Conservation (phyloP, 2,888 invertebrate species). For the Ophion obscuratus region DNA sequence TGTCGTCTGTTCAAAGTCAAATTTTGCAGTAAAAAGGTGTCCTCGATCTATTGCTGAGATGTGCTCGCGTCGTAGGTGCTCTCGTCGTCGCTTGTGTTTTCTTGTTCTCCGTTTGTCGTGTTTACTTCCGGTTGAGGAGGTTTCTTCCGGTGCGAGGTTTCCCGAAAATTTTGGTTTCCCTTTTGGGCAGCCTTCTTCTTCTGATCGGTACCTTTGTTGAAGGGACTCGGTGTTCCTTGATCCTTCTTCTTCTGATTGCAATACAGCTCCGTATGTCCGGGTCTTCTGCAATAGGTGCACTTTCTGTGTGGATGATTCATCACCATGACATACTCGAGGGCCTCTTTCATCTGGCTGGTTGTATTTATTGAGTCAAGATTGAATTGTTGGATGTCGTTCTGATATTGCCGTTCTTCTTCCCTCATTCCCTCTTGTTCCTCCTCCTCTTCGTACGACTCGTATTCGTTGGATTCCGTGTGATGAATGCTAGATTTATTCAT, state of each 20-base stretch:
- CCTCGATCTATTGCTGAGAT: constrained; percentile 46
- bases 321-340: constrained; percentile 42
- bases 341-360: constrained; percentile 27
- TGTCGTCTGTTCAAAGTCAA: constrained; percentile 33
- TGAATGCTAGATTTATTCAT: constrained; percentile 40
- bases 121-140: constrained; percentile 49
- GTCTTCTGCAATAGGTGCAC: constrained; percentile 39
- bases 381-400: constrained; percentile 41
- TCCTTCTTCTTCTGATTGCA: constrained; percentile 51
- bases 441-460: constrained; percentile 26
- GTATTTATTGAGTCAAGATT: constrained; percentile 39
- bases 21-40: constrained; percentile 42
- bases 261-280: constrained; percentile 45
- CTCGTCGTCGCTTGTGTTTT: constrained; percentile 46
- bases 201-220: constrained; percentile 33
- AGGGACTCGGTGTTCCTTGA: constrained; percentile 44
- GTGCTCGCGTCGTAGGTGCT: constrained; percentile 37
- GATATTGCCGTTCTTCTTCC: constrained; percentile 39
- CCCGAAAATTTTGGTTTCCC: constrained; percentile 11
- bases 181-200: not conserved
- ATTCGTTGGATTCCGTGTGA: not conserved
- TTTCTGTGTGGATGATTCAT: constrained; percentile 47
- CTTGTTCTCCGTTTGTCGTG: constrained; percentile 15
- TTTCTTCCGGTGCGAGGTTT: constrained; percentile 39
- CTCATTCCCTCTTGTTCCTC: constrained; percentile 11